Base-by-base conservation (phyloP, 1,140 invertebrate genomes). In the Zophobas atratus region DNA sequence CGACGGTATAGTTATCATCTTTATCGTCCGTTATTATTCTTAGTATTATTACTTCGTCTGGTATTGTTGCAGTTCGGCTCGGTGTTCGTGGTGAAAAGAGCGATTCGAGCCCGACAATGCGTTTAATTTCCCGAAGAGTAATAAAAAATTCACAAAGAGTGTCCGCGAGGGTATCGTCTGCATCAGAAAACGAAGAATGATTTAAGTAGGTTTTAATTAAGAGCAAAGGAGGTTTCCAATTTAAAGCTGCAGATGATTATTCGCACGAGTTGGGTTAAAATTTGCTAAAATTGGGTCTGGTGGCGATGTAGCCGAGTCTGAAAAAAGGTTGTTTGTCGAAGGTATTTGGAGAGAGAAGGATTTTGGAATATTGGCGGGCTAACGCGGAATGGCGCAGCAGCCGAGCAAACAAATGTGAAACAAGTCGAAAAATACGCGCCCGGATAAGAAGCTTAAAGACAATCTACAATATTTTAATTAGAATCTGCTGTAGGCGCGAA, bases 241-340 rank as follows among this genome's bases (percentile, higher is more conserved):
- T 20, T 20, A 20, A 20, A 20, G 43, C 8, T 46, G 43, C 8
- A 46, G 43, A 4, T 46, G 3, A 4, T 46, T 46, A 36, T 60
- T 35, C n/a, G 35, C 38, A 60, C 56, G n/a, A 6, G 4, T 35
- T 20, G 20, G 20, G 49, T 32, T 6, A 53, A 57, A 57, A 57
- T 57, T 57, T 57, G 55, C 35, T 35, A 8, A 46, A 34, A 55
- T 34, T 55, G 39, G 38, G 33, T 41, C 41, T 67, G 49, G n/a
- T 51, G 49, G 3, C 4, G 49, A 5, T 2, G 20, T 46, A 4
- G 49, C n/a, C 3, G 4, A 4, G 49, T 51, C 49, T 2, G 49
- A 51, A 63, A 63, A 63, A 63, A 63, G 38, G 57, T 63, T 39
- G 60, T 67, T 67, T 67, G 60, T 67, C 6, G 33, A 67, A 67